Percentiles rank a stretch among this genome's conserved stretches.
These are phyloP conservation scores for Xestia xanthographa DNA, from an alignment of 2,888 invertebrate species.

Conservation along the genomic window DNA sequence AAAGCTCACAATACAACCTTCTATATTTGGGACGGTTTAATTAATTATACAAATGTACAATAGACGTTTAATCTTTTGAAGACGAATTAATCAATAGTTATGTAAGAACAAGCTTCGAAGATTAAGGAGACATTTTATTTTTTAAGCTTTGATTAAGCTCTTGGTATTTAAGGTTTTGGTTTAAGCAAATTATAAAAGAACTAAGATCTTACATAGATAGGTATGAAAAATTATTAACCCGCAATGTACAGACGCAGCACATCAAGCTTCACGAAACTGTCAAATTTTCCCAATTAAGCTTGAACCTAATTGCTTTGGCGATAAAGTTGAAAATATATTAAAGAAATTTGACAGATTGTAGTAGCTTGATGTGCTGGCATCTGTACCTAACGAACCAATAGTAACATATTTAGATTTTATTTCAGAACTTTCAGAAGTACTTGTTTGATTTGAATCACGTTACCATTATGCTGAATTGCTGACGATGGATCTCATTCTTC, in stretches of 20 bases:
- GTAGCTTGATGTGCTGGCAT: too few relatives aligned
- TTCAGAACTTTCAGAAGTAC: neutral
- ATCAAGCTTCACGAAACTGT: too few relatives aligned
- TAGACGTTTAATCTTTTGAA: slow-evolving; percentile 63
- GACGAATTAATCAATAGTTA: slow-evolving; percentile 63
- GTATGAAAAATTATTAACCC: neutral
- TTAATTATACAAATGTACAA: slow-evolving; percentile 74
- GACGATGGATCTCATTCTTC: neutral
- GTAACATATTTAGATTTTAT: too few relatives aligned
- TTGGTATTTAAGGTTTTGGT: neutral
- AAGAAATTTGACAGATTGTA: too few relatives aligned
- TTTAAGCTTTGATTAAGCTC: slow-evolving; percentile 4
- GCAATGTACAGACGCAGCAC: neutral
- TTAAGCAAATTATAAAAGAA: neutral
- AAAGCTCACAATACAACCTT: slow-evolving; percentile 75
- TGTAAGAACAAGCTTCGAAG: slow-evolving; percentile 39
- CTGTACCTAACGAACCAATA: neutral
- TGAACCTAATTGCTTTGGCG: too few relatives aligned
- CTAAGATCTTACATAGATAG: neutral
- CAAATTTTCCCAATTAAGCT: too few relatives aligned
- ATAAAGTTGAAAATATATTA: too few relatives aligned
- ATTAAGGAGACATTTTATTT: slow-evolving; percentile 35
- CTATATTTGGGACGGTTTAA: slow-evolving; percentile 76
- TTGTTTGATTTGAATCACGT: neutral
- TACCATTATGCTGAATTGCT: neutral